These are phyloP conservation scores for Thaleichthys pacificus DNA, from an alignment of 2,797 vertebrate species.

Conservation along the genomic window DNA sequence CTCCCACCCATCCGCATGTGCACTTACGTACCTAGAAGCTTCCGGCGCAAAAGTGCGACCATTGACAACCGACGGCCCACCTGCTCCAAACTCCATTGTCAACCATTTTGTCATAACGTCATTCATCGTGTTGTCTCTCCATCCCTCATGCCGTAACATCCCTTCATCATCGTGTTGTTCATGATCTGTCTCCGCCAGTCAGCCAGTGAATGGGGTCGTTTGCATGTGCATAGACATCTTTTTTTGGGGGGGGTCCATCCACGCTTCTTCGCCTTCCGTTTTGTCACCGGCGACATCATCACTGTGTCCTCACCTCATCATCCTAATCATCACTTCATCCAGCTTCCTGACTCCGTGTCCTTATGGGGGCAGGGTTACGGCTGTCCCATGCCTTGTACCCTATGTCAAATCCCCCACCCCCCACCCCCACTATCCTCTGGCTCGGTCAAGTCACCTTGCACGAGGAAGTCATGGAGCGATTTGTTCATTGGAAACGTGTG, in stretches of 20 bases:
- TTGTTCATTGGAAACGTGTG: conserved; percentile 15
- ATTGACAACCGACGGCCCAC: conserved; percentile 21
- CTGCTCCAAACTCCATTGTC: conserved; percentile 35
- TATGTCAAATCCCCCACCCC: not conserved
- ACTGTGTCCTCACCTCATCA: conserved; percentile 31
- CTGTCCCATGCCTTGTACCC: conserved; percentile 7
- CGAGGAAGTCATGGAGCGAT: not conserved
- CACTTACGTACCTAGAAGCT: conserved; percentile 40
- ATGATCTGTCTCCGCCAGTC: conserved; percentile 26
- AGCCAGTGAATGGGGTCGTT: conserved; percentile 9
- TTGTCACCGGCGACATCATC: conserved; percentile 16
- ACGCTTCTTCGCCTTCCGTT: conserved; percentile 29
- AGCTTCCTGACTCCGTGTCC: conserved; percentile 40
- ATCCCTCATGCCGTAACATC: conserved; percentile 5
- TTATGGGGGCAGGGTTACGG: conserved; percentile 12
- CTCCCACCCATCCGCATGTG: conserved; percentile 51
- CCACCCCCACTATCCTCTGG: too few species aligned
- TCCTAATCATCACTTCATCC: conserved; percentile 24
- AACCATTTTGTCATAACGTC: conserved; percentile 24
- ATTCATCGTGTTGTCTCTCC: conserved; percentile 16
- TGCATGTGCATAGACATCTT: conserved; percentile 36
- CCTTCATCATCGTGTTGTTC: conserved; percentile 30
- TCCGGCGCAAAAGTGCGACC: conserved; percentile 41
- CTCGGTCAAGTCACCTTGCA: not conserved
- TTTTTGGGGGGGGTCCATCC: not conserved